A percentile compares a stretch with the other conserved stretches of the same genome.
phyloP scores from a whole-genome alignment of 2,797 vertebrate genomes.

The Phalloptychus januarius region DNA sequence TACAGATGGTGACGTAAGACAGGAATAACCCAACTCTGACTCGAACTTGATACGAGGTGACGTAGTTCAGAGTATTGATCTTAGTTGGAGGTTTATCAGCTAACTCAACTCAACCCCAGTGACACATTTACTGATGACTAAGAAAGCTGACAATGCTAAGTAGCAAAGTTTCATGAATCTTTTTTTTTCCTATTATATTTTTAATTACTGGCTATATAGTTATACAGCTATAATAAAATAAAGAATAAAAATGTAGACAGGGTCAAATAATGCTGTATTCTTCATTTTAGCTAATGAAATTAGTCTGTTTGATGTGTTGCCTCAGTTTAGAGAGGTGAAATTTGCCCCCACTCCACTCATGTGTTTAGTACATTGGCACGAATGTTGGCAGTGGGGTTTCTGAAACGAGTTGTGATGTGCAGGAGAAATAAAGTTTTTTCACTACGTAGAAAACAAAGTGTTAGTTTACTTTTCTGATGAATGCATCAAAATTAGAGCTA shows the following conservation, averaged over 20 bases:
- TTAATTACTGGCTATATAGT: not conserved
- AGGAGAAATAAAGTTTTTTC: too few relatives aligned
- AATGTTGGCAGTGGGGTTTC: not conserved
- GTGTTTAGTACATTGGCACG: not conserved
- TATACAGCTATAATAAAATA: not conserved
- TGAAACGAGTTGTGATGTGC: not conserved
- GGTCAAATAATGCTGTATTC: not conserved
- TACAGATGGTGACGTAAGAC: not conserved
- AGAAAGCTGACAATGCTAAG: not conserved
- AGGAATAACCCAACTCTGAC: not conserved
- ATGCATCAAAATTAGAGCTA: not conserved
- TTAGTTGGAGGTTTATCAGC: not conserved
- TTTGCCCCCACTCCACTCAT: not conserved
- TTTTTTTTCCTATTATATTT: not conserved
- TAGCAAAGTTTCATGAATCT: not conserved
- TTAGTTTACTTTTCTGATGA: not conserved
- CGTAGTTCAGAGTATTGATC: not conserved
- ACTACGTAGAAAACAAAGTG: too few relatives aligned
- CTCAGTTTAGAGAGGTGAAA: not conserved
- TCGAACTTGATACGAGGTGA: not conserved
- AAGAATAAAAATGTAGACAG: not conserved
- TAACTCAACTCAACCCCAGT: not conserved
- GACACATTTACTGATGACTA: not conserved
- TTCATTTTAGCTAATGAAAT: not conserved
- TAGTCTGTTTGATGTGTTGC: not conserved